Conservation (phyloP, 2,888 invertebrate genomes). For the Drosophila algonquin region DNA sequence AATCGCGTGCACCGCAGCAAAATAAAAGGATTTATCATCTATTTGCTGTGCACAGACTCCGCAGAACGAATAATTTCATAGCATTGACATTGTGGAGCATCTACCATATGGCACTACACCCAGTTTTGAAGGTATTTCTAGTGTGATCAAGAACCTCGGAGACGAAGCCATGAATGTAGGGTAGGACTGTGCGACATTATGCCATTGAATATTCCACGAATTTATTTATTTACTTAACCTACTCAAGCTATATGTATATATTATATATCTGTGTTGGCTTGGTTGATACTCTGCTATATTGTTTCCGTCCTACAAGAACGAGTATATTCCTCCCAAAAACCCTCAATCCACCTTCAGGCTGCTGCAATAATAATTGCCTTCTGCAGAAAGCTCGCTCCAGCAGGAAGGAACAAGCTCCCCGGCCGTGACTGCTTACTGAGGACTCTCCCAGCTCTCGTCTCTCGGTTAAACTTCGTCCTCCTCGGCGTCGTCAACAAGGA, state of each 20-base stretch:
- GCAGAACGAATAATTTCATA: too few species aligned
- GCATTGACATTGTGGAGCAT: too few species aligned
- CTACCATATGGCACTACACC: too few species aligned
- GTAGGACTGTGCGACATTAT: constrained; percentile 19
- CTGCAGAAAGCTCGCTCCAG: constrained; percentile 40
- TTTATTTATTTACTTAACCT: constrained; percentile 67
- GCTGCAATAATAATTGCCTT: constrained; percentile 33
- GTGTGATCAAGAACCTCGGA: neutral
- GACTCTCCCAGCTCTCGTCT: constrained; percentile 12
- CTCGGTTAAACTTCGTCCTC: constrained; percentile 42
- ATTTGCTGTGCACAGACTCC: too few species aligned
- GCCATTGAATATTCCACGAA: constrained; percentile 45
- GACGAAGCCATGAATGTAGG: neutral
- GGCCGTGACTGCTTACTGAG: neutral
- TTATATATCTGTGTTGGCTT: constrained; percentile 55
- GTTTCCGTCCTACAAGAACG: neutral
- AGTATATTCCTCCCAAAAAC: neutral
- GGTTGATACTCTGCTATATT: constrained; percentile 20
- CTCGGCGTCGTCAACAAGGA: constrained; percentile 67
- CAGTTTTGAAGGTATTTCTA: neutral
- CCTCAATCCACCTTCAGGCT: constrained; percentile 20
- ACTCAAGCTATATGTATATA: constrained; percentile 25
- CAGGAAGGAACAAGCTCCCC: neutral
- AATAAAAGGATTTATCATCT: too few species aligned
- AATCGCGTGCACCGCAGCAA: too few species aligned